Percentiles rank a stretch among this genome's conserved stretches.
Evolutionary conservation across 2,888 invertebrate species (phyloP).

Genomic region (Eucriotettix oculatus): DNA sequence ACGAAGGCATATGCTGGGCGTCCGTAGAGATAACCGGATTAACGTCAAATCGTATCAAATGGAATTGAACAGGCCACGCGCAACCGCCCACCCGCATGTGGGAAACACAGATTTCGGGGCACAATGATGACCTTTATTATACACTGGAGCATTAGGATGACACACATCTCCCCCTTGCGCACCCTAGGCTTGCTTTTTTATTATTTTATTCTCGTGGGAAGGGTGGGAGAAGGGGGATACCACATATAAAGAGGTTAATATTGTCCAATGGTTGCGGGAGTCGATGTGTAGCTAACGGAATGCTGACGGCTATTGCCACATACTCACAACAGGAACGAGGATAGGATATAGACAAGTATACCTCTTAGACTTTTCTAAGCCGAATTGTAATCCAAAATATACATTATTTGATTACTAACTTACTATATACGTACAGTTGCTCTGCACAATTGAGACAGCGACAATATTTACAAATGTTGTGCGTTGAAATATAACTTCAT

Average conservation of each 20-base stretch:
- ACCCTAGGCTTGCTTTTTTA: background rate
- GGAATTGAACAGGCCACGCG: conserved; percentile 10
- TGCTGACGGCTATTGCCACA: no score
- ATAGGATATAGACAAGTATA: no score
- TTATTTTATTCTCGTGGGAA: background rate
- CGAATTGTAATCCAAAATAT: no score
- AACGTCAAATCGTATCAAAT: conserved; percentile 14
- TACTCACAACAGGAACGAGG: no score
- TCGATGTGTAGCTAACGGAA: no score
- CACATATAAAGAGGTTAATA: background rate
- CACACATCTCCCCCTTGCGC: background rate
- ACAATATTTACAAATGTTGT: no score
- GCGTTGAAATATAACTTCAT: no score
- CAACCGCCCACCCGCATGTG: conserved; percentile 1
- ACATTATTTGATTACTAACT: no score
- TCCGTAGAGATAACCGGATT: conserved; percentile 12
- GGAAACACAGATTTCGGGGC: conserved; percentile 4
- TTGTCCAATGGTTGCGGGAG: no score
- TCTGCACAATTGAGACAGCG: no score
- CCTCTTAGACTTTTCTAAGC: no score
- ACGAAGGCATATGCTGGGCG: conserved; percentile 1
- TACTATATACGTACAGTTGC: no score
- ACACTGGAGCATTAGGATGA: background rate
- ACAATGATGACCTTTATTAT: conserved; percentile 7
- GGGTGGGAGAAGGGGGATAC: background rate